A percentile compares a stretch with the other conserved stretches of the same genome.
phyloP scores from a whole-genome alignment of 2,113 vertebrate species.

The Dromiciops gliroides region DNA sequence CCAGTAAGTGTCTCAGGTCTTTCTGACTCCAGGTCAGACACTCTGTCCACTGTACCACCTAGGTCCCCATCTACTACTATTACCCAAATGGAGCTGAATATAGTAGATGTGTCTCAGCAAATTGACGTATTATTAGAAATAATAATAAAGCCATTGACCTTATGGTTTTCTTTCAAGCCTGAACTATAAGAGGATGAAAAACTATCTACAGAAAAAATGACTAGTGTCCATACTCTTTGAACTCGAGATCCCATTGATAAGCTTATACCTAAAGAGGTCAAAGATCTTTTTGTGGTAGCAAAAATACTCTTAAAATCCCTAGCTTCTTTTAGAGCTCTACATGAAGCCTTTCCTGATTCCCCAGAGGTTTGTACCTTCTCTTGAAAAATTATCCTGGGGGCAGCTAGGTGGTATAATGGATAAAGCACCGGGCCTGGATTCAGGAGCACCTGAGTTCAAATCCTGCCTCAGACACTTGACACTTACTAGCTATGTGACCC shows the following conservation, averaged over 20 bases:
- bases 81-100: not conserved
- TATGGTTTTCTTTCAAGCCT: not conserved
- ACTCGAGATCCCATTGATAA: not conserved
- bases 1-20: not conserved
- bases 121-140: not conserved
- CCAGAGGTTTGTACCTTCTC: not conserved
- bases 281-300: not conserved
- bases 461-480: no score
- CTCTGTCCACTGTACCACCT: not conserved
- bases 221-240: not conserved
- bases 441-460: no score
- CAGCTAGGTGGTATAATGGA: no score
- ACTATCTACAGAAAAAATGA: not conserved
- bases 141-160: not conserved
- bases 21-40: not conserved
- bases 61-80: not conserved
- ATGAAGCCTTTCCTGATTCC: not conserved
- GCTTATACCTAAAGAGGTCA: not conserved
- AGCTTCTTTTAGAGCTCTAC: not conserved
- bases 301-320: not conserved
- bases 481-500: no score
- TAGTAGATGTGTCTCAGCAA: not conserved
- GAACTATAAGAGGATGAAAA: not conserved
- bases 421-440: no score
- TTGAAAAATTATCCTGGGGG: not conserved